These are phyloP conservation scores for Alosa sapidissima DNA, from an alignment of 2,797 vertebrate genomes.

Conservation along the genomic window DNA sequence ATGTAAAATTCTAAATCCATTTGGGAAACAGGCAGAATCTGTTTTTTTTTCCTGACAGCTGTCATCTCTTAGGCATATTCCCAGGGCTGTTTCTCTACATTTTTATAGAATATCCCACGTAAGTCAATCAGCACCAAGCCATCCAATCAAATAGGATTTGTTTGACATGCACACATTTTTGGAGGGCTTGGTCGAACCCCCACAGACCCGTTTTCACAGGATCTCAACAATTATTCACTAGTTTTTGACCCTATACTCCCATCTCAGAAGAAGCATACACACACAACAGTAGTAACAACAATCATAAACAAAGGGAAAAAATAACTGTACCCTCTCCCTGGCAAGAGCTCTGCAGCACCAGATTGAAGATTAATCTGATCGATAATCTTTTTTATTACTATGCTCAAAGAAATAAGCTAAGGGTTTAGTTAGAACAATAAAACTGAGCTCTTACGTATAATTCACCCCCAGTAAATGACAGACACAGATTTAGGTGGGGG, in stretches of 20 bases:
- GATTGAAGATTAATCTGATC: constrained; percentile 61
- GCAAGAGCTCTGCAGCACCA: constrained; percentile 43
- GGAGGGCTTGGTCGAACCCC: constrained; percentile 27
- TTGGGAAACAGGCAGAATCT: constrained; percentile 29
- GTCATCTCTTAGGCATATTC: constrained; percentile 44
- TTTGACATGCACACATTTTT: constrained; percentile 29
- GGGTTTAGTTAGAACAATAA: constrained; percentile 45
- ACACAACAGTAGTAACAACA: background rate
- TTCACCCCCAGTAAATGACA: constrained; percentile 65
- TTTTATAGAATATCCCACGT: constrained; percentile 34
- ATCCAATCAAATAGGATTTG: constrained; percentile 52
- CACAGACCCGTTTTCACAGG: background rate
- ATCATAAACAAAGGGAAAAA: background rate
- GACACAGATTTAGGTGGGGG: constrained; percentile 56
- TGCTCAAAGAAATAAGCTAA: constrained; percentile 52
- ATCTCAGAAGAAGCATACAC: background rate
- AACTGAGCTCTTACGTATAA: constrained; percentile 54
- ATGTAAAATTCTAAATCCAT: constrained; percentile 35
- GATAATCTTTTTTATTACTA: constrained; percentile 61
- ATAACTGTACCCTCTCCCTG: background rate
- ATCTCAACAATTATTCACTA: background rate
- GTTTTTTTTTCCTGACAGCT: constrained; percentile 48
- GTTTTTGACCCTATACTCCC: background rate
- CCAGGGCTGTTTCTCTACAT: constrained; percentile 49
- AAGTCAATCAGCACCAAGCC: constrained; percentile 40